phyloP scores from a whole-genome alignment of 1,140 invertebrate genomes.

The Monochamus saltuarius region DNA sequence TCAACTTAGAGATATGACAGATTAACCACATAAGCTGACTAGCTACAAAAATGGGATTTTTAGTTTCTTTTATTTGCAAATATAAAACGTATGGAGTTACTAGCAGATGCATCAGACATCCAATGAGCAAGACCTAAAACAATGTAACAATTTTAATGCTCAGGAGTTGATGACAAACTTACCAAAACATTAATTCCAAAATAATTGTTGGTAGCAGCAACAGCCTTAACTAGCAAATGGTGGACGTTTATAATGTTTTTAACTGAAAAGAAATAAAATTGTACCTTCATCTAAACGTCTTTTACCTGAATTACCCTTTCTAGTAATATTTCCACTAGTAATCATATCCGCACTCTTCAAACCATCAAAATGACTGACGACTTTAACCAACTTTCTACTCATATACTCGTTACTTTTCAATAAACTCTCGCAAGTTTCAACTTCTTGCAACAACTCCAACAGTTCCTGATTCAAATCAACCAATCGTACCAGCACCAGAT shows the following conservation, averaged over 20 bases:
- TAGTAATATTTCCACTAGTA: too few species aligned
- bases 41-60: background rate
- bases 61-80: background rate
- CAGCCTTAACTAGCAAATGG: background rate
- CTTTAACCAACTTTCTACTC: too few species aligned
- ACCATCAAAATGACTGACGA: too few species aligned
- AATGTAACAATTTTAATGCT: constrained; percentile 1
- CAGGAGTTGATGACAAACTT: background rate
- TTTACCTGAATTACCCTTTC: too few species aligned
- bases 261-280: background rate
- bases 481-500: too few species aligned
- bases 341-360: too few species aligned
- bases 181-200: background rate
- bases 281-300: too few species aligned
- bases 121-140: constrained; percentile 10
- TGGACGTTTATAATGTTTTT: background rate
- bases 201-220: background rate
- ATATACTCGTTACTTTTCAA: too few species aligned
- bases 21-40: constrained; percentile 1
- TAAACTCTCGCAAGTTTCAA: too few species aligned
- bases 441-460: too few species aligned
- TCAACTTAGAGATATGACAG: constrained; percentile 2
- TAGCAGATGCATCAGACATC: constrained; percentile 14
- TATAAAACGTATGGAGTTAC: constrained; percentile 9
- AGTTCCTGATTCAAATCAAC: too few species aligned